phyloP scores from a whole-genome alignment of 2,113 vertebrate species.

The Columba janthina region DNA sequence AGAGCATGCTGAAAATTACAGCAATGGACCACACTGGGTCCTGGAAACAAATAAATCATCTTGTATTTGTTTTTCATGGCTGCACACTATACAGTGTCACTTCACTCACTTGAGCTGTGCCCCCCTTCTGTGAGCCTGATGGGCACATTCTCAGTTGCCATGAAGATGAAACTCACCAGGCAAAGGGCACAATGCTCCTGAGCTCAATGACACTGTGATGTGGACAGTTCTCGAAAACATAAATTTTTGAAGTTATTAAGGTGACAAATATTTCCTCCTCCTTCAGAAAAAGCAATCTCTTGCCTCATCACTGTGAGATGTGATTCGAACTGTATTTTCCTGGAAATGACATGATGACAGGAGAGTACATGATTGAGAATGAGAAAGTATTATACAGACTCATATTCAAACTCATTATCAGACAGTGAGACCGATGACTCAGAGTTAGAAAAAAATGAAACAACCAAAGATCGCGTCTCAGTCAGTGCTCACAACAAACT shows the following conservation, averaged over 20 bases:
- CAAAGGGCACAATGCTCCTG: not conserved
- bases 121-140: not conserved
- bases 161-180: not conserved
- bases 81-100: not conserved
- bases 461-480: constrained; percentile 14
- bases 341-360: constrained; percentile 38
- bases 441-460: constrained; percentile 32
- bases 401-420: constrained; percentile 45
- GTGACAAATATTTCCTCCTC: constrained; percentile 6
- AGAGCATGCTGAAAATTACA: not conserved
- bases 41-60: not conserved
- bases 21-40: not conserved
- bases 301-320: not conserved
- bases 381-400: constrained; percentile 29
- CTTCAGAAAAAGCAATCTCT: constrained; percentile 9
- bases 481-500: constrained; percentile 45
- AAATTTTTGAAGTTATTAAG: constrained; percentile 19
- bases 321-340: not conserved
- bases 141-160: not conserved
- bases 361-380: not conserved
- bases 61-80: not conserved
- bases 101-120: fast-evolving
- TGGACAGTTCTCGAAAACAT: not conserved
- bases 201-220: not conserved
- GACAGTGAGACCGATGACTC: constrained; percentile 49